A percentile compares a stretch with the other conserved stretches of the same genome.
These are phyloP conservation scores for Trichopoda pennipes DNA, from an alignment of 2,888 invertebrate genomes.

Conservation along the genomic window DNA sequence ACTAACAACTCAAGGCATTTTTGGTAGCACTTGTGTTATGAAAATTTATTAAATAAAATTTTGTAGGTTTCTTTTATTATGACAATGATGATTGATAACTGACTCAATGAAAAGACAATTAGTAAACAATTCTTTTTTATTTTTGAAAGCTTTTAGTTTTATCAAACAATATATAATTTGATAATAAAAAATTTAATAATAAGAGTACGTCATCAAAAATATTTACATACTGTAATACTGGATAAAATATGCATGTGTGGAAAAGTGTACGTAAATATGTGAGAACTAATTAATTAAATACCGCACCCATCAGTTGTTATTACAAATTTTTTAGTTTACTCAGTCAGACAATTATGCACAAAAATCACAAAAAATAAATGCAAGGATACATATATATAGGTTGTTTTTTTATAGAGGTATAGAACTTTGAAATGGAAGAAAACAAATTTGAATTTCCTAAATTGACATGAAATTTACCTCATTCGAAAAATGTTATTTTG, in stretches of 20 bases:
- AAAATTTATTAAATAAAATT: slow-evolving; percentile 8
- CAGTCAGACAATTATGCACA: slow-evolving; percentile 51
- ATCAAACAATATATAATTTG: neutral
- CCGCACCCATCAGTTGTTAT: slow-evolving; percentile 56
- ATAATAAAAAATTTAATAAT: neutral
- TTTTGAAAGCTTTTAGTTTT: neutral
- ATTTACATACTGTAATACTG: neutral
- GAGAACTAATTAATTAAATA: slow-evolving; percentile 42
- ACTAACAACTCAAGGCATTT: slow-evolving; percentile 41
- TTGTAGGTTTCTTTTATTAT: slow-evolving; percentile 46
- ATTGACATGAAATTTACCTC: no score
- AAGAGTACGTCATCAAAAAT: slow-evolving; percentile 11
- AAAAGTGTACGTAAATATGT: neutral
- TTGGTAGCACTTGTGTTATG: slow-evolving; percentile 33
- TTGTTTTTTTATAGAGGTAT: no score
- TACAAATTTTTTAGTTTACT: slow-evolving; percentile 10
- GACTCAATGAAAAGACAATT: neutral
- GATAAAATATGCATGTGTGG: no score
- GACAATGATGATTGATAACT: slow-evolving; percentile 32
- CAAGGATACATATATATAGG: no score
- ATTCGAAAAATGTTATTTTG: no score
- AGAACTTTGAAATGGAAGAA: no score
- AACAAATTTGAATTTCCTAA: no score
- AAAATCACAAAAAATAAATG: slow-evolving; percentile 13
- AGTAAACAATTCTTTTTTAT: slow-evolving; percentile 24